Percentiles rank a stretch among this genome's conserved stretches.
Evolutionary conservation across 2,888 invertebrate genomes (phyloP).

Genomic region (Pasiphila rectangulata): DNA sequence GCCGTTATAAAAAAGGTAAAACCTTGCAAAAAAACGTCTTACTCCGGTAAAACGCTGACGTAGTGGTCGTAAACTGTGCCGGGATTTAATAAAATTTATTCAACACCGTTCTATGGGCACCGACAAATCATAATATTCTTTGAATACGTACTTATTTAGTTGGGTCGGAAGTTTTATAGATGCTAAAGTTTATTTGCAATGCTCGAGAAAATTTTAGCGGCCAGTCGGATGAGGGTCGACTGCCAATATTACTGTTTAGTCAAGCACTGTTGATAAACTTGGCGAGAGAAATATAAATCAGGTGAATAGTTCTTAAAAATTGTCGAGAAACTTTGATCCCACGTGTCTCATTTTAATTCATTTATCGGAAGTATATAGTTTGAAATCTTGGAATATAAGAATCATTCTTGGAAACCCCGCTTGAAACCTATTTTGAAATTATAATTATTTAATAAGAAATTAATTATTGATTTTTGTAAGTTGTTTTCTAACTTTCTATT

Average conservation of each 20-base stretch:
- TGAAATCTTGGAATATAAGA: background rate
- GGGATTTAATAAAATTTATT: slow-evolving; percentile 79
- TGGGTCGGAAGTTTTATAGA: slow-evolving; percentile 68
- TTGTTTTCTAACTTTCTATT: too few relatives aligned
- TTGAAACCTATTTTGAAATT: background rate
- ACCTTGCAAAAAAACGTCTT: slow-evolving; percentile 44
- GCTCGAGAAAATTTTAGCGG: slow-evolving; percentile 48
- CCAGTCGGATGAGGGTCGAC: slow-evolving; percentile 34
- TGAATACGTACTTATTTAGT: slow-evolving; percentile 75
- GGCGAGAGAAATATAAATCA: slow-evolving; percentile 7
- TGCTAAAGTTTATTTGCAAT: slow-evolving; percentile 70
- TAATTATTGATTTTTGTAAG: too few relatives aligned
- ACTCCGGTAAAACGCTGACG: slow-evolving; percentile 63
- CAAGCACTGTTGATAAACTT: slow-evolving; percentile 20
- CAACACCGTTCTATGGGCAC: slow-evolving; percentile 67
- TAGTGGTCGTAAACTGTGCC: slow-evolving; percentile 70
- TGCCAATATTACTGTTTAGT: slow-evolving; percentile 29
- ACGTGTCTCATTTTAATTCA: slow-evolving; percentile 5
- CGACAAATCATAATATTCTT: slow-evolving; percentile 76
- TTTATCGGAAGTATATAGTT: slow-evolving; percentile 1
- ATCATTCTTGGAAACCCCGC: background rate
- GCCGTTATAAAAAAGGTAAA: background rate
- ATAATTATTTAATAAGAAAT: background rate
- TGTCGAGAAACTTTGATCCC: slow-evolving; percentile 5
- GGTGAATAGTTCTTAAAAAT: slow-evolving; percentile 4